Evolutionary conservation across 2,888 invertebrate genomes (phyloP).

Genomic region (Acronicta aceris): DNA sequence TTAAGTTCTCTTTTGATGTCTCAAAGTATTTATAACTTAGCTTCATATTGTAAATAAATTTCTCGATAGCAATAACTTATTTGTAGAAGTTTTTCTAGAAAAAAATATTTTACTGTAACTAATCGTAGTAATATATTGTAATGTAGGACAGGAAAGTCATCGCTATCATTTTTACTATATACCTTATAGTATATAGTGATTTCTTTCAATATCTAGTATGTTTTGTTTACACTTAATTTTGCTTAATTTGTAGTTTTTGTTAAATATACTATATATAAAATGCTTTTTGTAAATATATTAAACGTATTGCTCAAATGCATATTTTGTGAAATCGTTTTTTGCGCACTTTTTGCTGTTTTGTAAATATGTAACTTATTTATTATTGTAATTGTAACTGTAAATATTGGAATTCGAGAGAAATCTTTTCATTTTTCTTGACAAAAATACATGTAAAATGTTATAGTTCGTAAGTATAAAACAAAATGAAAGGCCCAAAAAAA

Average conservation of each 20-base stretch:
- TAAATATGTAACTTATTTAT: constrained; percentile 73
- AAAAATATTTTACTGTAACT: constrained; percentile 61
- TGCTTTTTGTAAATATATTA: constrained; percentile 86
- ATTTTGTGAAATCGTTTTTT: constrained; percentile 88
- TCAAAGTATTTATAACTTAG: constrained; percentile 64
- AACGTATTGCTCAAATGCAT: constrained; percentile 89
- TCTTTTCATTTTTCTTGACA: constrained; percentile 67
- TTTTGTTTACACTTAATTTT: constrained; percentile 31
- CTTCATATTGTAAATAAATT: constrained; percentile 74
- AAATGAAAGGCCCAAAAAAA: constrained; percentile 85
- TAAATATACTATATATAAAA: constrained; percentile 70
- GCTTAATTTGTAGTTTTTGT: constrained; percentile 53
- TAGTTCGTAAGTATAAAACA: constrained; percentile 75
- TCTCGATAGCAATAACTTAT: constrained; percentile 80
- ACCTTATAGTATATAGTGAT: constrained; percentile 19
- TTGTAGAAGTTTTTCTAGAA: constrained; percentile 69
- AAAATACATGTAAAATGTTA: constrained; percentile 54
- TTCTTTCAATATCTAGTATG: constrained; percentile 33
- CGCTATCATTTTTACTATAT: constrained; percentile 33
- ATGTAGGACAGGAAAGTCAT: constrained; percentile 45
- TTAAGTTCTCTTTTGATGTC: constrained; percentile 79
- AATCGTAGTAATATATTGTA: constrained; percentile 47
- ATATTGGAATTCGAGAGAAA: constrained; percentile 76
- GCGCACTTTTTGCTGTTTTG: constrained; percentile 88
- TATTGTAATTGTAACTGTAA: constrained; percentile 69